Percentiles rank a stretch among this genome's conserved stretches.
phyloP scores from a whole-genome alignment of 1,140 invertebrate genomes.

The Magallana angulata region DNA sequence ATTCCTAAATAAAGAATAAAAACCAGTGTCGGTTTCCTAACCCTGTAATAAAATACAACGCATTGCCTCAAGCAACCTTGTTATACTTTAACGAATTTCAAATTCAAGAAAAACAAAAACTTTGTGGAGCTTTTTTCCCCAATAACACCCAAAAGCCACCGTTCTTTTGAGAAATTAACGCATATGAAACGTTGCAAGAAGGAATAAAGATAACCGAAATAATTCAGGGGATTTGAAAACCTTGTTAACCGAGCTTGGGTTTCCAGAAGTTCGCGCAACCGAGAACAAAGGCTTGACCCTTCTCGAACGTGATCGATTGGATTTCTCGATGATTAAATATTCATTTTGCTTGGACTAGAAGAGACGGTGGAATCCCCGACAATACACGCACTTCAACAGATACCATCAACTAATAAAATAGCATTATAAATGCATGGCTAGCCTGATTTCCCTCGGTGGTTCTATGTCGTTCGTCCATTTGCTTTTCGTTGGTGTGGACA shows the following conservation, averaged over 20 bases:
- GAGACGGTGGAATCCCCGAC: slow-evolving; percentile 14
- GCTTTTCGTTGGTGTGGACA: slow-evolving; percentile 25
- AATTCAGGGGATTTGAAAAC: neutral
- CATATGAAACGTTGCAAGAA: neutral
- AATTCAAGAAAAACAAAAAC: neutral
- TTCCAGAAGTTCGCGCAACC: neutral
- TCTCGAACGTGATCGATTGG: slow-evolving; percentile 25
- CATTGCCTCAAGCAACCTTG: too few species aligned
- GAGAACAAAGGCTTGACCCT: slow-evolving; percentile 31
- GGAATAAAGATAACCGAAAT: neutral
- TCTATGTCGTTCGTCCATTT: slow-evolving; percentile 33
- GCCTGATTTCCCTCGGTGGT: slow-evolving; percentile 21
- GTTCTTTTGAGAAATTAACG: neutral
- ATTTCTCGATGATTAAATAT: slow-evolving; percentile 34
- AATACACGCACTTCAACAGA: slow-evolving; percentile 35
- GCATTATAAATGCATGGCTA: slow-evolving; percentile 30
- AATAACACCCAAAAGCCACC: too few species aligned
- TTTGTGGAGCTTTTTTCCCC: neutral
- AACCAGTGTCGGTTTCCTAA: neutral
- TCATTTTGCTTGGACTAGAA: slow-evolving; percentile 27
- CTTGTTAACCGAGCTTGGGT: neutral
- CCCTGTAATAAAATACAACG: too few species aligned
- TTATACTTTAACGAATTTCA: neutral
- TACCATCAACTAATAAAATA: slow-evolving; percentile 37
- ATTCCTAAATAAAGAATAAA: neutral